Conservation (phyloP, 1,140 invertebrate species). For the Drosophila prosaltans region DNA sequence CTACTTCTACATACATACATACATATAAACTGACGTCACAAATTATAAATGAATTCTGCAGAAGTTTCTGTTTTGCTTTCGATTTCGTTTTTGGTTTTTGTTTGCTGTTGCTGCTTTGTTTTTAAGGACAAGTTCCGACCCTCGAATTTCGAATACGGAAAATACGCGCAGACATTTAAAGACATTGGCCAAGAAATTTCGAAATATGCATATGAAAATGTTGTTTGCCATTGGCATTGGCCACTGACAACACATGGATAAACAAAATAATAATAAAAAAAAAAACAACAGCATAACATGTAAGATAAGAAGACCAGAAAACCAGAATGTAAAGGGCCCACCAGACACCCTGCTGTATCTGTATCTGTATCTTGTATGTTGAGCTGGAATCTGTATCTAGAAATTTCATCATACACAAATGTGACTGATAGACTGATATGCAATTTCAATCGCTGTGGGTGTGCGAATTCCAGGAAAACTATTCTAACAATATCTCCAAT, state of each 20-base stretch:
- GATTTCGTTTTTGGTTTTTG: conserved; percentile 47
- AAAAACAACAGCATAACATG: conserved; percentile 2
- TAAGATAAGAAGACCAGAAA: conserved; percentile 1
- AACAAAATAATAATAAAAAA: conserved; percentile 10
- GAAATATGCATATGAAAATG: conserved; percentile 60
- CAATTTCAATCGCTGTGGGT: neutral
- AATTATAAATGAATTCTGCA: conserved; percentile 76
- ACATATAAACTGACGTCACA: conserved; percentile 31
- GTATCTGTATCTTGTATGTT: neutral
- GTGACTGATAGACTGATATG: neutral
- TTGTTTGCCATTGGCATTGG: conserved; percentile 42
- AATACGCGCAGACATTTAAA: conserved; percentile 18
- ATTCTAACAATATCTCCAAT: neutral
- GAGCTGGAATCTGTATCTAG: neutral
- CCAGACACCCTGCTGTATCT: neutral
- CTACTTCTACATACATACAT: no score
- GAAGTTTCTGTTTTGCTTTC: conserved; percentile 66
- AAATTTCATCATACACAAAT: neutral
- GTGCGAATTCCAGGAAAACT: neutral
- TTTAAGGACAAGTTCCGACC: conserved; percentile 76
- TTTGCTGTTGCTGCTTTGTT: conserved; percentile 60
- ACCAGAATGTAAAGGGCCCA: conserved; percentile 7
- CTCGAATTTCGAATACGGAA: conserved; percentile 54
- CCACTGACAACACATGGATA: conserved; percentile 12
- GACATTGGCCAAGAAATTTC: conserved; percentile 50